phyloP scores from a whole-genome alignment of 2,888 invertebrate genomes.

The Drosophila pseudotalamancana region DNA sequence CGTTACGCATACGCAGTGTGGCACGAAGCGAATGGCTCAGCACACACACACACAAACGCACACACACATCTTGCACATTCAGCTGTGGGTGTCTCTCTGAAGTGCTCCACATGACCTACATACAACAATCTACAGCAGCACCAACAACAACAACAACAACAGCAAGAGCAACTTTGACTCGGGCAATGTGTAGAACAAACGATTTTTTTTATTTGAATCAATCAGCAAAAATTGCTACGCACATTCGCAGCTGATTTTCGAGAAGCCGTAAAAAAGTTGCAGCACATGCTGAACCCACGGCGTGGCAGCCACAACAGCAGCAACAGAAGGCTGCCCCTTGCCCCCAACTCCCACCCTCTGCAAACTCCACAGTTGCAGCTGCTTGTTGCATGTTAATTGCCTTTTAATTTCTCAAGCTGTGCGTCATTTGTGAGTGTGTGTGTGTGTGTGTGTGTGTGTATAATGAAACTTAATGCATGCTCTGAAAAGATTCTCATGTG shows the following conservation, averaged over 20 bases:
- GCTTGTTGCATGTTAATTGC: constrained; percentile 75
- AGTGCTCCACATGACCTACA: constrained; percentile 72
- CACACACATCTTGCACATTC: constrained; percentile 49
- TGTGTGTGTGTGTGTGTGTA: neutral
- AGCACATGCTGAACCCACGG: constrained; percentile 51
- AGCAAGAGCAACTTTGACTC: constrained; percentile 37
- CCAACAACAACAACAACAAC: constrained; percentile 22
- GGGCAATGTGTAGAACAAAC: constrained; percentile 37
- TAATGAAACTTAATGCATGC: constrained; percentile 38
- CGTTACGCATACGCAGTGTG: constrained; percentile 77
- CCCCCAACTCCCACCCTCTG: neutral
- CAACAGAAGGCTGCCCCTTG: constrained; percentile 47
- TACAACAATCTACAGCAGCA: constrained; percentile 30
- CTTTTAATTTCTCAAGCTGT: constrained; percentile 72
- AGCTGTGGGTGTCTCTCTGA: constrained; percentile 70
- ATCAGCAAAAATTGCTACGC: constrained; percentile 71
- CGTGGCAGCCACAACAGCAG: neutral
- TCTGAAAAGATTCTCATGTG: constrained; percentile 18
- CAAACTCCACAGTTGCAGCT: constrained; percentile 47
- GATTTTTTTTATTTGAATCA: constrained; percentile 62
- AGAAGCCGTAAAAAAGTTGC: constrained; percentile 47
- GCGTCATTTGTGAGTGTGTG: constrained; percentile 12
- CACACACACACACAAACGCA: constrained; percentile 7
- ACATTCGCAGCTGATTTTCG: constrained; percentile 73
- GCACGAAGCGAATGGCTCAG: too few relatives aligned